Evolutionary conservation across 2,888 invertebrate species (phyloP).

Genomic region (Diarsia brunnea): DNA sequence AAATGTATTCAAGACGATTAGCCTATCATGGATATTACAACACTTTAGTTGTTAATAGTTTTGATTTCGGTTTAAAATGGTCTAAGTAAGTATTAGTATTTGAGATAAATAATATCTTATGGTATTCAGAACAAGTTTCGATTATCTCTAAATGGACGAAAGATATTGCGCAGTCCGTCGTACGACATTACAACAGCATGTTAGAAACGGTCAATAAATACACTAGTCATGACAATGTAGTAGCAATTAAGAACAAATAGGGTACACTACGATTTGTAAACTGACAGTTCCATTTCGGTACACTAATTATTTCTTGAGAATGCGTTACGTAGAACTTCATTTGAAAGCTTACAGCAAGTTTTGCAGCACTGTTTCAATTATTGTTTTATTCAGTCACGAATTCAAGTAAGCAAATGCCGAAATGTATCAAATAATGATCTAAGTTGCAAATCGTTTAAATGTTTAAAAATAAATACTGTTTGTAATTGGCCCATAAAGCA

Average conservation of each 20-base stretch:
- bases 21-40: constrained; percentile 7
- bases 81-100: constrained; percentile 28
- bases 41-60: constrained; percentile 10
- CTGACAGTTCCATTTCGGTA: constrained; percentile 50
- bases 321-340: constrained; percentile 19
- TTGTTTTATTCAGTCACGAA: constrained; percentile 23
- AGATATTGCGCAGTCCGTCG: constrained; percentile 68
- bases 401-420: constrained; percentile 6
- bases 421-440: constrained; percentile 8
- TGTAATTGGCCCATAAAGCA: constrained; percentile 25
- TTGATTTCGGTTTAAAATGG: constrained; percentile 17
- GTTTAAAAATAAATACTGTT: constrained; percentile 4
- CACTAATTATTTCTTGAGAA: constrained; percentile 51
- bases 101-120: constrained; percentile 46
- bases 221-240: constrained; percentile 69
- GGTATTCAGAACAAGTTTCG: constrained; percentile 68
- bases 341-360: constrained; percentile 19
- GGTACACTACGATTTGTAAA: constrained; percentile 54
- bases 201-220: constrained; percentile 74
- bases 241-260: constrained; percentile 70
- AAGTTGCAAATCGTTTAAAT: constrained; percentile 6
- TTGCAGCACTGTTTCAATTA: constrained; percentile 11
- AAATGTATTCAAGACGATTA: constrained; percentile 24
- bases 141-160: constrained; percentile 69
- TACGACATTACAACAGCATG: constrained; percentile 67